A percentile compares a stretch with the other conserved stretches of the same genome.
These are phyloP conservation scores for Pelodiscus sinensis DNA, from an alignment of 2,113 vertebrate genomes.

Conservation along the genomic window DNA sequence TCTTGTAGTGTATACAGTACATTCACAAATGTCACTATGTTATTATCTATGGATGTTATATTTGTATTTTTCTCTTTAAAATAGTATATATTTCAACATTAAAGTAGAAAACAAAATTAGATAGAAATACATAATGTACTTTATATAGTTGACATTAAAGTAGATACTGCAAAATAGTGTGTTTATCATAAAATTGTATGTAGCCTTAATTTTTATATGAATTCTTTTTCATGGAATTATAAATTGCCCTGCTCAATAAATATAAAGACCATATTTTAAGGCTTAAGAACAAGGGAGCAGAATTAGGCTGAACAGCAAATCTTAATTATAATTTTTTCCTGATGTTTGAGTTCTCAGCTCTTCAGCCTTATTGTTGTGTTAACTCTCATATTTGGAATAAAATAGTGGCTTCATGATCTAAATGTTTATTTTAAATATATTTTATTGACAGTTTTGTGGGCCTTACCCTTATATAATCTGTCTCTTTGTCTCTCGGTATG, in stretches of 20 bases:
- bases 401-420: neutral
- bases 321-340: neutral
- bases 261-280: neutral
- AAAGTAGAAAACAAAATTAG: neutral
- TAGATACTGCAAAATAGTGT: neutral
- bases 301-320: neutral
- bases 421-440: neutral
- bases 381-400: neutral
- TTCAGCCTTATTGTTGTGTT: neutral
- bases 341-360: neutral
- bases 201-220: neutral
- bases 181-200: neutral
- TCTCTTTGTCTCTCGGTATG: neutral
- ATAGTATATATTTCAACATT: neutral
- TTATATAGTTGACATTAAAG: neutral
- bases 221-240: neutral
- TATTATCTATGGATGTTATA: neutral
- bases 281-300: neutral
- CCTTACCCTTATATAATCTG: conserved; percentile 26
- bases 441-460: conserved; percentile 21
- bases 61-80: neutral
- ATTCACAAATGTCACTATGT: neutral
- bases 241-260: neutral
- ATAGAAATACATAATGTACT: neutral
- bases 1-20: neutral